phyloP scores from a whole-genome alignment of 30 jellyfish, hydroid and myxozoan genomes.

The Nemopilema nomurai region DNA sequence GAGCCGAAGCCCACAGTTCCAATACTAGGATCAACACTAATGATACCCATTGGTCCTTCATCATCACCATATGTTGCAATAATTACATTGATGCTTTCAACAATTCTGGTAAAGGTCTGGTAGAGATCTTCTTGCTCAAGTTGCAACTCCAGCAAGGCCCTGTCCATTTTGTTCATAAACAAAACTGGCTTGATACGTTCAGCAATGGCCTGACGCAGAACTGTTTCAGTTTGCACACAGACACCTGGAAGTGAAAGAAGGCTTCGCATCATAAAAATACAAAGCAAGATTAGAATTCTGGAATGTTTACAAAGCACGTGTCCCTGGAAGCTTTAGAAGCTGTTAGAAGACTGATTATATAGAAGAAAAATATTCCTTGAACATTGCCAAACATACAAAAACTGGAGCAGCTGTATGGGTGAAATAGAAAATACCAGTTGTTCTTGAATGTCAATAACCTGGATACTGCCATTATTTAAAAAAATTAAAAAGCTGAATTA shows the following conservation, averaged over 20 bases:
- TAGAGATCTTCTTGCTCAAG: slow-evolving; percentile 95
- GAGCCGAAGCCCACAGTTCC: slow-evolving; percentile 99
- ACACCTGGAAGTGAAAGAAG: slow-evolving; percentile 80
- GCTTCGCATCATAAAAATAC: too few species aligned
- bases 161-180: slow-evolving; percentile 99
- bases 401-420: too few species aligned
- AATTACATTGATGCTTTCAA: slow-evolving; percentile 98
- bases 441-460: too few species aligned
- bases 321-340: too few species aligned
- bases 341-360: too few species aligned
- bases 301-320: too few species aligned
- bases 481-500: too few species aligned
- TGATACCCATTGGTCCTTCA: slow-evolving; percentile 99
- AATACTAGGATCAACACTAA: slow-evolving; percentile 90
- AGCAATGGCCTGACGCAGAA: slow-evolving; percentile 98
- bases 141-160: slow-evolving; percentile 96
- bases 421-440: too few species aligned
- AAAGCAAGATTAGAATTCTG: too few species aligned
- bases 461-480: too few species aligned
- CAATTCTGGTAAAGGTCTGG: slow-evolving; percentile 93
- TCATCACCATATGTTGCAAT: slow-evolving; percentile 94
- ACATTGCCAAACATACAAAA: too few species aligned
- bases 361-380: too few species aligned
- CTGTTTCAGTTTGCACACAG: slow-evolving; percentile 99
- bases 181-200: slow-evolving; percentile 98